These are phyloP conservation scores for Brachyrhaphis roseni DNA, from an alignment of 2,797 vertebrate genomes.

Conservation along the genomic window DNA sequence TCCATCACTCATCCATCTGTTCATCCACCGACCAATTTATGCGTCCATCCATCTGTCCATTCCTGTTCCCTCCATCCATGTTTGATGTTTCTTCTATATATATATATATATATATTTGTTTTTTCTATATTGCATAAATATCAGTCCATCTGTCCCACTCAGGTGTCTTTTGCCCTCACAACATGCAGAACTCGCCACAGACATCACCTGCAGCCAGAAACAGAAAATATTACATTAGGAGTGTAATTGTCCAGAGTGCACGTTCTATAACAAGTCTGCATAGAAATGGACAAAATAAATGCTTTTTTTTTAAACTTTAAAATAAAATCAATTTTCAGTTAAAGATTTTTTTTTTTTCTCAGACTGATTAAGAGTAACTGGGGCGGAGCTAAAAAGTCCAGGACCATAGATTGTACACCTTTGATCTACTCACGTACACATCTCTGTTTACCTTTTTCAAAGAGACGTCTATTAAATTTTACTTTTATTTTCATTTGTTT, in stretches of 20 bases:
- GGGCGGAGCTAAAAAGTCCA: background rate
- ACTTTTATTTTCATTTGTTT: background rate
- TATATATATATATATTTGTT: too few species aligned
- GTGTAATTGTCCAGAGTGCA: too few species aligned
- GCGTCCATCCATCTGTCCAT: background rate
- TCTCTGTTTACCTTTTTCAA: background rate
- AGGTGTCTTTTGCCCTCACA: too few species aligned
- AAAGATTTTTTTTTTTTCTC: too few species aligned
- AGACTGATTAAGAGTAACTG: background rate
- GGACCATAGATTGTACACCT: too few species aligned
- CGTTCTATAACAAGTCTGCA: background rate
- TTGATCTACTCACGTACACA: background rate
- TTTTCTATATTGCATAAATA: too few species aligned
- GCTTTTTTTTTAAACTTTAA: background rate
- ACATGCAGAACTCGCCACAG: too few species aligned
- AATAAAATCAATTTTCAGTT: background rate
- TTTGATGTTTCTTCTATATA: too few species aligned
- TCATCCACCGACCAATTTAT: background rate
- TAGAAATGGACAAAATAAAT: background rate
- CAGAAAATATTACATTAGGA: too few species aligned
- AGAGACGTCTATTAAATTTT: background rate
- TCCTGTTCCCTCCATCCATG: too few species aligned
- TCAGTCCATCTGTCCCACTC: too few species aligned
- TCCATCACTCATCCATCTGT: background rate
- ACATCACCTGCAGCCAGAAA: too few species aligned